Evolutionary conservation across 2,797 vertebrate species (phyloP), one percentile per base, ranked within the genome.

Genomic region (Danio aesculapii): DNA sequence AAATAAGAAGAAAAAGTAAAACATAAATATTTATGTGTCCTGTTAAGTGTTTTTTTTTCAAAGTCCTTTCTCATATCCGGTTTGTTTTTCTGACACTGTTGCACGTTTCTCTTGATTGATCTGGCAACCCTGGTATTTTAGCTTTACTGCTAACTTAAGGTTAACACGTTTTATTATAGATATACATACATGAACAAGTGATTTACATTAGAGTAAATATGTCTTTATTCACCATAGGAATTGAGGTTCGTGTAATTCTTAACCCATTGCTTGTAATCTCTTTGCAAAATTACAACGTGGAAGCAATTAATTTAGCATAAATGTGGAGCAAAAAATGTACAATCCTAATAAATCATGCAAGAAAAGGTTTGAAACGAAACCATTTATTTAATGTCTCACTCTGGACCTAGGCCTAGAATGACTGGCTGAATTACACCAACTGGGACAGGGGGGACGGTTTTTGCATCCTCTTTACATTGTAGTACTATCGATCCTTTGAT

Each of bases 401-500:
- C 52, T 58, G 30, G 50, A 19, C 6, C 62, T 8, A 62, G 76
- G 76, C 76, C 76, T 69, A 69, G 43, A 47, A 77, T 30, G 62
- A 66, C 75, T 41, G 53, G 10, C 55, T 50, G 55, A 12, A 59
- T 61, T 16, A 69, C 14, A 61, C 64, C 44, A 69, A 13, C 13
- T 50, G 21, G 16, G 7, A n/a, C 8, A 17, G 64, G 55, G 70
- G 66, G 11, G 16, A 11, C 11, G 5, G 2, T 43, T 41, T 69
- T n/a, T 47, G 12, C 14, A 43, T 8, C 21, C 11, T 21, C 8
- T 9, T 49, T 57, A 68, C 14, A 1, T n/a, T 59, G 30, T 30
- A 30, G 8, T 7, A 59, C 4, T 3, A 2, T 47, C 0, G 9
- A 57, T 66, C 13, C 14, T 2, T 11, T 67, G 6, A 16, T 6